Percentiles rank a stretch among this genome's conserved stretches.
Evolutionary conservation across 2,113 vertebrate genomes (phyloP).

Genomic region (Nestor notabilis): DNA sequence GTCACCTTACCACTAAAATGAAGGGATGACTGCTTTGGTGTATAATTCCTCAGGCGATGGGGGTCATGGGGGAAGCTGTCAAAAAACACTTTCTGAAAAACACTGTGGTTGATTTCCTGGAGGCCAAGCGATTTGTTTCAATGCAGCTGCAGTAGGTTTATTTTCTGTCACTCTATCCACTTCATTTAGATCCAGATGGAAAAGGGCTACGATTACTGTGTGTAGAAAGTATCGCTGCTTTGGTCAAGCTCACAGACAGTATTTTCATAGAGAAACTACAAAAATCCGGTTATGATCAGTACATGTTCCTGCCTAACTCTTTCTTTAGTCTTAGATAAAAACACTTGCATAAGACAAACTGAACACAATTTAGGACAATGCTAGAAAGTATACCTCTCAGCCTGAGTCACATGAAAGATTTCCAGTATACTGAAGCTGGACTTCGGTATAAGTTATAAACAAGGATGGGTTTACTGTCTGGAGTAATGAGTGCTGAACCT

Average conservation of each 20-base stretch:
- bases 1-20: not conserved
- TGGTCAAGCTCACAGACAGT: not conserved
- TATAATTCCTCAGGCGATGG: not conserved
- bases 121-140: not conserved
- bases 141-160: not conserved
- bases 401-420: not conserved
- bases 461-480: not conserved
- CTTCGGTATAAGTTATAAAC: not conserved
- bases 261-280: not conserved
- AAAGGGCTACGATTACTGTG: not conserved
- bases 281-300: not conserved
- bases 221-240: not conserved
- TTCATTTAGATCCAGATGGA: not conserved
- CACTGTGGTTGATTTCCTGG: not conserved
- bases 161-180: not conserved
- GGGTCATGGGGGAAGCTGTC: not conserved
- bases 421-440: fast-evolving
- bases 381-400: not conserved
- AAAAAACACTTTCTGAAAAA: slow-evolving; percentile 14
- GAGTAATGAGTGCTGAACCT: not conserved
- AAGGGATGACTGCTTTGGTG: not conserved
- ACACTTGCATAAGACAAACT: not conserved
- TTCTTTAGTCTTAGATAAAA: not conserved
- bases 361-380: not conserved
- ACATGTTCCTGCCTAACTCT: not conserved